Conservation (phyloP, 2,888 invertebrate genomes). For the Platypus cylindrus region DNA sequence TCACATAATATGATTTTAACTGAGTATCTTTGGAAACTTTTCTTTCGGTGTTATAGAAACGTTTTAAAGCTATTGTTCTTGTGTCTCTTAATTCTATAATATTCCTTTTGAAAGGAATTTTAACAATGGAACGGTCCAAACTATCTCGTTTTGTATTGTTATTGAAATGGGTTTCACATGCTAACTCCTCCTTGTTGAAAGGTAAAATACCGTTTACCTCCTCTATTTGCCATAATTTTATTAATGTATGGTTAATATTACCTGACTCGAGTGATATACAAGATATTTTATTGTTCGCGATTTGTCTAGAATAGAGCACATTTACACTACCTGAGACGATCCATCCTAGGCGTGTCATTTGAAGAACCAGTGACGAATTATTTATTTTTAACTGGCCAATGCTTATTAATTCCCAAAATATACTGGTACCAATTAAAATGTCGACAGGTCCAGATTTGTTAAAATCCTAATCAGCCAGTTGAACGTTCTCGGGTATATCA, state of each 20-base stretch:
- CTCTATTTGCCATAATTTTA: constrained; percentile 13
- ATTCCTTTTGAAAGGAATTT: constrained; percentile 7
- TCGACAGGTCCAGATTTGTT: no score
- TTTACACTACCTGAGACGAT: no score
- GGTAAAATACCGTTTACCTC: constrained; percentile 3
- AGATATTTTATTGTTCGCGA: constrained; percentile 1
- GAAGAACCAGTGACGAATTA: no score
- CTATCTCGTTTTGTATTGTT: constrained; percentile 6
- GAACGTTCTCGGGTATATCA: no score
- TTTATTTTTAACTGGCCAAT: no score
- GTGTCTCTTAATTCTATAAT: constrained; percentile 13
- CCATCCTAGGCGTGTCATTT: no score
- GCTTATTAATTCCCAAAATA: no score
- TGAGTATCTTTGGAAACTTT: constrained; percentile 7
- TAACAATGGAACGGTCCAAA: constrained; percentile 12
- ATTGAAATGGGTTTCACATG: constrained; percentile 13
- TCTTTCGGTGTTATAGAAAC: constrained; percentile 13
- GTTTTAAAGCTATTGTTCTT: constrained; percentile 9
- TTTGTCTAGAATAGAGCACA: no score
- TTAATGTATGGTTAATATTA: constrained; percentile 6
- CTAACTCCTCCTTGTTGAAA: constrained; percentile 4
- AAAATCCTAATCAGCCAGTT: no score
- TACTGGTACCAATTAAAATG: no score
- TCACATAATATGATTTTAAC: constrained; percentile 10
- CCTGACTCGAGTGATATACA: not conserved